Base-by-base conservation (phyloP, 2,888 invertebrate genomes). In the Orthosia cruda region DNA sequence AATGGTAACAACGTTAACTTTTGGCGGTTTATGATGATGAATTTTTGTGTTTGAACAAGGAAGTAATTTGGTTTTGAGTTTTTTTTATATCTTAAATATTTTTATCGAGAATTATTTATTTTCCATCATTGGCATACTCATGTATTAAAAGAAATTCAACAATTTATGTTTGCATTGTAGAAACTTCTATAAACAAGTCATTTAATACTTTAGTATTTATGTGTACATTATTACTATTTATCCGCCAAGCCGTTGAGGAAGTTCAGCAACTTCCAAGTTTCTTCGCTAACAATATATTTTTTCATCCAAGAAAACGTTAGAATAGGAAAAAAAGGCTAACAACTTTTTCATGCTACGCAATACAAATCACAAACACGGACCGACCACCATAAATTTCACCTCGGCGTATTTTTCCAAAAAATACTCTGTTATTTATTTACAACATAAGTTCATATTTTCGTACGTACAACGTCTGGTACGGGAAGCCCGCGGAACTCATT, bases 401-500 rank as follows among this genome's bases (percentile, higher is more conserved):
- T 58, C 63, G 70, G 66, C 85, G 69, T 74, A 77, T 80, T 80
- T 80, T 74, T 55, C 45, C 59, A 70, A 83, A 85, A 84, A 82
- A 75, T 76, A 66, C 68, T 73, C 26, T 32, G 70, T 74, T 87
- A 87, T 87, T 86, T 87, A 87, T 87, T 87, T 78, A 81, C 76
- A 75, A 71, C 83, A 71, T 71, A 87, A 84, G 75, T 87, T 82
- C 78, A 88, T 88, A 85, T 87, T 87, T 85, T 87, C 71, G 85
- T 80, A 80, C 75, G 77, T 81, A 85, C 74, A 85, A 69, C 80
- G 87, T 85, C 81, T 88, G 87, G 80, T 55, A 55, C 71, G 77
- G 77, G 83, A 80, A 80, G 77, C 73, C 71, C 70, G 73, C 58
- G 74, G 75, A 84, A 76, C 85, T 87, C 89, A 88, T 88, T 88